Base-by-base conservation (phyloP, 2,797 vertebrate genomes). In the Ceyx erithaca region DNA sequence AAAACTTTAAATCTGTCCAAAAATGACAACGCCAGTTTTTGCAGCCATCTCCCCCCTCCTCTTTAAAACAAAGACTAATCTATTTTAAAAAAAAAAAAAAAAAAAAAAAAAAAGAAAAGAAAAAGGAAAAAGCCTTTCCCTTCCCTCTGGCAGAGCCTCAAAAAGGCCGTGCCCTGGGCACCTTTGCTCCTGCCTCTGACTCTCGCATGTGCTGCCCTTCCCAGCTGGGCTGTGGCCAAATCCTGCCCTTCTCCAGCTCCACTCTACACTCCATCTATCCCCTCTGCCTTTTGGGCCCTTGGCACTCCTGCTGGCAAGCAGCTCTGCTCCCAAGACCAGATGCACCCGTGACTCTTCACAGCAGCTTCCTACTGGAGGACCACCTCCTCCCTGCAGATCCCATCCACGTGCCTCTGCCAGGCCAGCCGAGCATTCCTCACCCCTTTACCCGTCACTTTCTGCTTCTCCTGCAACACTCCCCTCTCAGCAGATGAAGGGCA, bases 41-140 rank as follows among this genome's bases (percentile, higher is more conserved):
- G 87, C 91, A 88, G 61, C 52, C 20, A 49, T 71, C 37, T 28
- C 3, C n/a, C 12, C 19, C 9, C 35, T 7, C 17, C 13, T 79
- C 63, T 77, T 63, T 54, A 59, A 49, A 87, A 94, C 94, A 93
- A 90, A 93, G 87, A 31, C 68, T 88, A 76, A 76, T 85, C 87
- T 94, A 57, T 96, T 72, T 30, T 10, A 84, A 85, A 75, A 57
- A n/a, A 33, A 33, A 9, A 37, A 14, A 40, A 40, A 14, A 37
- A 37, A 37, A 37, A 12, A 11, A 14, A 14, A 12, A 4, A 37
- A 37, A 37, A 37, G 5, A 14, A 37, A 40, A 40, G 14, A 40
- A 40, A 14, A 14, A 40, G 37, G 14, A 40, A 40, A 40, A 40
- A 40, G 41, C 40, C 4, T 58, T 86, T 23, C 63, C 70, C 61